Conservation (phyloP, 2,888 invertebrate species). For the Teleogryllus oceanicus region DNA sequence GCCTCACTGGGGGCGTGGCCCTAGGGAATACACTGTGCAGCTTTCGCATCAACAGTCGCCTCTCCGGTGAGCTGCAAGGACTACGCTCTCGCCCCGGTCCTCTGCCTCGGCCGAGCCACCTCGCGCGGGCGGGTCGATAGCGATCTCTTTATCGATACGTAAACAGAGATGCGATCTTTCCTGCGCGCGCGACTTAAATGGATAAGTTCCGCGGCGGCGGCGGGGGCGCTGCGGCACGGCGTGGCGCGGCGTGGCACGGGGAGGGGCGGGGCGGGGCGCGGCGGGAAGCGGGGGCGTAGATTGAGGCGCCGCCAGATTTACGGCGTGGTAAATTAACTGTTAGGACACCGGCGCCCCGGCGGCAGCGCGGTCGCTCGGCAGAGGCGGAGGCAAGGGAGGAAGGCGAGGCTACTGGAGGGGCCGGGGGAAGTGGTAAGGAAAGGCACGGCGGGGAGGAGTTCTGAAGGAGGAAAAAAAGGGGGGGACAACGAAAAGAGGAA, state of each 20-base stretch:
- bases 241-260: not conserved
- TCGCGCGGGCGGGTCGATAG: not conserved
- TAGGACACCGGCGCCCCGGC: not conserved
- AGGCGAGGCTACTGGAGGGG: too few relatives aligned
- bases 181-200: not conserved
- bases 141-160: slow-evolving; percentile 10
- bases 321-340: slow-evolving; percentile 18
- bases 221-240: not conserved
- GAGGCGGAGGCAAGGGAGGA: too few relatives aligned
- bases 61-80: not conserved
- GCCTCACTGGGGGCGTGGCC: too few relatives aligned
- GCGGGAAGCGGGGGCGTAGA: not conserved
- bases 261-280: not conserved
- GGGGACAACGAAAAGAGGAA: too few relatives aligned
- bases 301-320: slow-evolving; percentile 1
- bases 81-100: not conserved
- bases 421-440: too few relatives aligned
- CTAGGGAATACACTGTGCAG: too few relatives aligned
- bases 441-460: too few relatives aligned
- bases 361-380: not conserved
- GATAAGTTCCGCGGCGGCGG: not conserved
- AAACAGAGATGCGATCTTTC: slow-evolving; percentile 18
- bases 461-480: too few relatives aligned
- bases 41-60: not conserved
- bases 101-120: too few relatives aligned